A percentile compares a stretch with the other conserved stretches of the same genome.
These are phyloP conservation scores for Cylas formicarius DNA, from an alignment of 1,140 invertebrate genomes.

Conservation along the genomic window DNA sequence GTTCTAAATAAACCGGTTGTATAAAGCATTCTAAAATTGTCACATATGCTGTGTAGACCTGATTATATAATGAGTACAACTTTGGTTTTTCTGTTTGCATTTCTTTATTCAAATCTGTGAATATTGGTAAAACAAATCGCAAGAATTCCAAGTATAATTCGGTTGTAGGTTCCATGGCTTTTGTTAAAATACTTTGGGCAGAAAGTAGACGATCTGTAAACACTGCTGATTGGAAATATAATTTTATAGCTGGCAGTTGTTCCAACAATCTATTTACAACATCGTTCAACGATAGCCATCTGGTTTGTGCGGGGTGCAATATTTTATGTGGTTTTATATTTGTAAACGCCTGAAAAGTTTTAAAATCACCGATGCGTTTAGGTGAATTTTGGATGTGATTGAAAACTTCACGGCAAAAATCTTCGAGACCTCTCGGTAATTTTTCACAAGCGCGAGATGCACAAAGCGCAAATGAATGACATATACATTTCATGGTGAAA, in stretches of 20 bases:
- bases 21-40: no score
- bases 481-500: conserved; percentile 38
- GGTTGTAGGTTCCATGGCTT: conserved; percentile 13
- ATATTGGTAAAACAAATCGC: conserved; percentile 27
- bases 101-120: conserved; percentile 29
- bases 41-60: no score
- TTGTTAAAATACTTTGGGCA: conserved; percentile 13
- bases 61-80: conserved; percentile 4
- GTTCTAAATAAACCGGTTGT: no score
- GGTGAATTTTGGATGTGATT: conserved; percentile 29
- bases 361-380: conserved; percentile 25
- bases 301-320: conserved; percentile 26
- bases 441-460: conserved; percentile 31
- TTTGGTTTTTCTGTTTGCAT: conserved; percentile 30
- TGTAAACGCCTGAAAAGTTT: conserved; percentile 31
- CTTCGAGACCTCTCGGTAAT: conserved; percentile 20
- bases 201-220: conserved; percentile 12
- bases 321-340: conserved; percentile 31
- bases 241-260: conserved; percentile 34
- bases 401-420: conserved; percentile 28
- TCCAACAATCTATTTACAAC: conserved; percentile 39
- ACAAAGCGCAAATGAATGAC: conserved; percentile 37
- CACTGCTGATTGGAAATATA: conserved; percentile 34
- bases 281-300: conserved; percentile 29
- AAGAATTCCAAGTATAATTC: conserved; percentile 27